phyloP scores from a whole-genome alignment of 2,113 vertebrate species.

The Tachysurus vachellii region DNA sequence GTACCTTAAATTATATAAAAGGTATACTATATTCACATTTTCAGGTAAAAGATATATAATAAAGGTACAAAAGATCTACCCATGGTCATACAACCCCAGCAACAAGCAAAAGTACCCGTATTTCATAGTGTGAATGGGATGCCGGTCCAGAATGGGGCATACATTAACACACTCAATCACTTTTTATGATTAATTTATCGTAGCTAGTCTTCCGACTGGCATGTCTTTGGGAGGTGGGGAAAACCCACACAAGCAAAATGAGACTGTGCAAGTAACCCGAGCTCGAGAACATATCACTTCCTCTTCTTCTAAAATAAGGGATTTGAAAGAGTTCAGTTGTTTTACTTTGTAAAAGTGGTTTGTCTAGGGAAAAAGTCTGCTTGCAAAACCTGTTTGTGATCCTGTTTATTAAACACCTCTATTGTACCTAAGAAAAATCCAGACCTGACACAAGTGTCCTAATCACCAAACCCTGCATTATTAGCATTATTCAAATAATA shows the following conservation, averaged over 20 bases:
- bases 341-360: neutral
- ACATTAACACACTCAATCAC: neutral
- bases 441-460: neutral
- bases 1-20: neutral
- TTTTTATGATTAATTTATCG: neutral
- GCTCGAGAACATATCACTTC: neutral
- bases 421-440: neutral
- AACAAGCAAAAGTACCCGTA: neutral
- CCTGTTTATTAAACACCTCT: slow-evolving; percentile 13
- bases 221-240: neutral
- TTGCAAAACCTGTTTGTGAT: slow-evolving; percentile 31
- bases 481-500: neutral
- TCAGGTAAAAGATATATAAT: neutral
- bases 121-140: neutral
- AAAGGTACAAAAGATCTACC: neutral
- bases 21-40: neutral
- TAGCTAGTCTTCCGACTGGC: neutral
- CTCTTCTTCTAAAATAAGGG: neutral
- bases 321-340: neutral
- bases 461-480: neutral
- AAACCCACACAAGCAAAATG: neutral
- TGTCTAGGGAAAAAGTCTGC: neutral
- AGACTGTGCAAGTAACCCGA: neutral
- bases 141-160: neutral
- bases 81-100: neutral